Evolutionary conservation across 1,140 invertebrate species (phyloP).

Genomic region (Apis florea): DNA sequence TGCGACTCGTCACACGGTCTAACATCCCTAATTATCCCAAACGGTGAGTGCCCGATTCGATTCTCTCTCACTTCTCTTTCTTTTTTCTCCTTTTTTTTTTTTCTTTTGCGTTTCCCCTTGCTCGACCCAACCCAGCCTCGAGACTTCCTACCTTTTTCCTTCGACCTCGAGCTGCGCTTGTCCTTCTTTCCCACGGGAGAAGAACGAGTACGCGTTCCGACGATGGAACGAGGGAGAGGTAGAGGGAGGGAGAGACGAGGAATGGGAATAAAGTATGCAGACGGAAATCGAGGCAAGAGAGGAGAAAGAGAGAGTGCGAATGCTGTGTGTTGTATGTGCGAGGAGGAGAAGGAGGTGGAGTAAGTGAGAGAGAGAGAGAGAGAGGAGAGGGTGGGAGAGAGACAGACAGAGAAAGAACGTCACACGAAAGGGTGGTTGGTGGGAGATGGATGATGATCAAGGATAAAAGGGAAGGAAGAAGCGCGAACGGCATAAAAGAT

Average conservation of each 20-base stretch:
- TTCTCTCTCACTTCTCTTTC: not conserved
- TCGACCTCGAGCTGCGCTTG: not conserved
- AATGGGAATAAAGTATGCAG: not conserved
- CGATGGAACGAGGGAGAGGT: not conserved
- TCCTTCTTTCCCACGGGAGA: too few species aligned
- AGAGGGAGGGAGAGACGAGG: not conserved
- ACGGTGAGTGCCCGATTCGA: conserved; percentile 47
- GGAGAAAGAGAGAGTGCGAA: not conserved
- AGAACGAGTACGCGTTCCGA: not conserved
- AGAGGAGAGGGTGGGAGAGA: not conserved
- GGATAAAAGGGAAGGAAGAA: conserved; percentile 29
- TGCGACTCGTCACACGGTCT: conserved; percentile 41
- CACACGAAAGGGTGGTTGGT: not conserved
- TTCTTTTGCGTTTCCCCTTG: not conserved
- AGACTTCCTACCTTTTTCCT: too few species aligned
- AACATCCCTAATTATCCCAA: conserved; percentile 27
- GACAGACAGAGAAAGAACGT: conserved; percentile 1
- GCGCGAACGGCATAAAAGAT: conserved; percentile 7
- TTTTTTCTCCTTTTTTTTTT: not conserved
- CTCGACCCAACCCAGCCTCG: not conserved
- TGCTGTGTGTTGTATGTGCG: not conserved
- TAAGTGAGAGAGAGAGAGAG: not conserved
- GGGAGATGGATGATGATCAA: conserved; percentile 3
- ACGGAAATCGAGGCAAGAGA: not conserved
- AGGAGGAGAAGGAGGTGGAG: not conserved